These are phyloP conservation scores for Petrocephalus zakoni DNA, from an alignment of 2,113 vertebrate species.

Conservation along the genomic window DNA sequence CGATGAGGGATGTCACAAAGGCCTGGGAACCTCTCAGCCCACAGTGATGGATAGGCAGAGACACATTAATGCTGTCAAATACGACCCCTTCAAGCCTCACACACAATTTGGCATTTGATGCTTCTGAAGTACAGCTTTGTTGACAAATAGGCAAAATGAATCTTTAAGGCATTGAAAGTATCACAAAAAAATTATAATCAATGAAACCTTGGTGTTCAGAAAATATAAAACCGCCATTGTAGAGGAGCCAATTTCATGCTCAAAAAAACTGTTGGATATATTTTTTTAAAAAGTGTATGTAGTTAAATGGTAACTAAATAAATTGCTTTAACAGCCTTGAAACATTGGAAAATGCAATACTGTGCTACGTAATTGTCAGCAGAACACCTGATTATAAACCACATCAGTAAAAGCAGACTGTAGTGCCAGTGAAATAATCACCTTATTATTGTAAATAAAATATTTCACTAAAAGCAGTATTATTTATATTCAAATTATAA, in stretches of 20 bases:
- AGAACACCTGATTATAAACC: background rate
- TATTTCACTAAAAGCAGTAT: background rate
- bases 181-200: background rate
- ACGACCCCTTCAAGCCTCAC: background rate
- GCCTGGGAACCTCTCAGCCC: background rate
- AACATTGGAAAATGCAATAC: background rate
- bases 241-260: background rate
- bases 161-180: background rate
- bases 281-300: background rate
- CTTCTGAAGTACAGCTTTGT: background rate
- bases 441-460: background rate
- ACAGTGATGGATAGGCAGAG: background rate
- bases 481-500: background rate
- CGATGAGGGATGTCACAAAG: background rate
- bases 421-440: background rate
- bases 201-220: background rate
- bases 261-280: background rate
- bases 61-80: background rate
- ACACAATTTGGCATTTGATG: conserved; percentile 17
- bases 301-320: background rate
- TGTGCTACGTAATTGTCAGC: background rate
- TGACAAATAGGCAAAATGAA: background rate
- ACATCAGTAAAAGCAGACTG: background rate
- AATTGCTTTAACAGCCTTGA: background rate
- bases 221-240: background rate